Percentiles rank a stretch among this genome's conserved stretches.
phyloP scores from a whole-genome alignment of 1,140 invertebrate species.

The Drosophila neocordata region DNA sequence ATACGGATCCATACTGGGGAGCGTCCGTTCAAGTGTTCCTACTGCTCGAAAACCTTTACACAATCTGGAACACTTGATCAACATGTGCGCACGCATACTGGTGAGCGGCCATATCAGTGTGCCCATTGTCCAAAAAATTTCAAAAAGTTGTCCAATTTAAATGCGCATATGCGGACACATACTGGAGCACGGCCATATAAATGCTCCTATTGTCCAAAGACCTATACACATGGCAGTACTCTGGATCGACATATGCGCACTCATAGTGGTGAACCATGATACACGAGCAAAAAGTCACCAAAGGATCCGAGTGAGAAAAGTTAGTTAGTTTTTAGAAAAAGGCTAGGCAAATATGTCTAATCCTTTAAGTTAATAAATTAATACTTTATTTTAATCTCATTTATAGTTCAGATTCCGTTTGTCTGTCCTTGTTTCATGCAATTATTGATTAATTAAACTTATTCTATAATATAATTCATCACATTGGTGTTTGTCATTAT shows the following conservation, averaged over 20 bases:
- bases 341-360: too few relatives aligned
- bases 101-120: neutral
- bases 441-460: conserved; percentile 65
- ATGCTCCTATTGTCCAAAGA: neutral
- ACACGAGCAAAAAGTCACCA: neutral
- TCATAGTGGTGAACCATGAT: neutral
- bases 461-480: conserved; percentile 68
- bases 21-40: neutral
- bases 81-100: neutral
- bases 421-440: conserved; percentile 27
- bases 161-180: neutral
- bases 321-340: neutral
- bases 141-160: neutral
- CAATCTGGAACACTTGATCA: neutral
- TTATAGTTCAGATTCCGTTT: conserved; percentile 33
- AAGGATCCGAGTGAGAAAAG: neutral
- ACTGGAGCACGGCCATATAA: neutral
- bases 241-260: neutral
- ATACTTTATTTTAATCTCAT: conserved; percentile 56
- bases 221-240: neutral
- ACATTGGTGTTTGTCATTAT: conserved; percentile 61
- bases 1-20: neutral
- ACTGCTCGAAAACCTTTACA: neutral
- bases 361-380: conserved; percentile 58
- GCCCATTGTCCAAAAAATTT: neutral